Percentiles rank a stretch among this genome's conserved stretches.
Evolutionary conservation across 2,113 vertebrate species (phyloP).

Genomic region (Pedionomus torquatus): DNA sequence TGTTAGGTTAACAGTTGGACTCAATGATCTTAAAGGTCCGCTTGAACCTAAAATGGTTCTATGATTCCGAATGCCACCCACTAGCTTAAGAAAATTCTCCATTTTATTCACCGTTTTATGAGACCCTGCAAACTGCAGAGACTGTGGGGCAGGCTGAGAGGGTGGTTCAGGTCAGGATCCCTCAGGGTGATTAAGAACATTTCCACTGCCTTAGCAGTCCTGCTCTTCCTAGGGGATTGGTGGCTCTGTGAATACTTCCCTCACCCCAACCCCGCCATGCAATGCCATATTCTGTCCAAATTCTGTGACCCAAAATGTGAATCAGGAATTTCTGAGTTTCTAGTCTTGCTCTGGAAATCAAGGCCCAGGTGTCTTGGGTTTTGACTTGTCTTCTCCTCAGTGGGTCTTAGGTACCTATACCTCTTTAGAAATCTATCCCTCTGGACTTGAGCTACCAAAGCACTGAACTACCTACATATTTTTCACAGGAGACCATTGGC

Average conservation of each 20-base stretch:
- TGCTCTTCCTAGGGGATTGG: accelerated
- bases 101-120: not conserved
- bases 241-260: not conserved
- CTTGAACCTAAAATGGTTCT: not conserved
- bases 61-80: not conserved
- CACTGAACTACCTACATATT: not conserved
- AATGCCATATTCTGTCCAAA: not conserved
- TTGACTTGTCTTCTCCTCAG: not conserved
- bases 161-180: not conserved
- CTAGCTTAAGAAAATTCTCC: not conserved
- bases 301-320: not conserved
- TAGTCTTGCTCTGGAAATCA: not conserved
- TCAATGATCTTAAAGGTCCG: not conserved
- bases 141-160: not conserved
- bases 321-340: not conserved
- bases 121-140: not conserved
- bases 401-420: not conserved
- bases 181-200: not conserved
- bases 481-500: not conserved
- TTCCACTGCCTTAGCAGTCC: not conserved
- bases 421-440: not conserved
- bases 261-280: accelerated
- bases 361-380: not conserved
- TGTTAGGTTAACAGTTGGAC: not conserved
- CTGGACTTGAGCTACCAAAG: not conserved